Evolutionary conservation across 2,888 invertebrate genomes (phyloP).

Genomic region (Ceraclea dissimilis): DNA sequence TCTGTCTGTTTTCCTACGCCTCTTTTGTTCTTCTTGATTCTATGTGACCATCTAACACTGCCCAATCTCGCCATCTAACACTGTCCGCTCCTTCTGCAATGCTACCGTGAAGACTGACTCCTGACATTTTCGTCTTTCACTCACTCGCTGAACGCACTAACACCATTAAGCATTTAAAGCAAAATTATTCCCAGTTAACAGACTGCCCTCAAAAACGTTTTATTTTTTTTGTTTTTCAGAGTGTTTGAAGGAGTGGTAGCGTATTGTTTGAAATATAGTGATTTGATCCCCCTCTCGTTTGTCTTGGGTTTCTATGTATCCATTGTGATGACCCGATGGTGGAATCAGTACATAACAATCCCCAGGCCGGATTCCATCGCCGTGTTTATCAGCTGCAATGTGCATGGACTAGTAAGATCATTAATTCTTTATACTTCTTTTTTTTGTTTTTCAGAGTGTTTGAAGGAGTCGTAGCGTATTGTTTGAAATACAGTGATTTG

Average conservation of each 20-base stretch:
- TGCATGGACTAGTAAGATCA: constrained; percentile 63
- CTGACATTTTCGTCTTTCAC: too few species aligned
- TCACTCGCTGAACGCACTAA: too few species aligned
- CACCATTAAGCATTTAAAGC: too few species aligned
- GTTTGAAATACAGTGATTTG: constrained; percentile 76
- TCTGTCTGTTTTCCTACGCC: too few species aligned
- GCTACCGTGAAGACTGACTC: too few species aligned
- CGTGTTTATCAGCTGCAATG: constrained; percentile 77
- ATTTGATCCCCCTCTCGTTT: constrained; percentile 85
- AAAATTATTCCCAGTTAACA: too few species aligned
- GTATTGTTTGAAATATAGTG: constrained; percentile 81
- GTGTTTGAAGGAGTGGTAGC: constrained; percentile 73
- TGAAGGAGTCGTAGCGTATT: constrained; percentile 76
- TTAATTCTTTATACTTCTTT: constrained; percentile 3
- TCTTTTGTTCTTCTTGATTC: too few species aligned
- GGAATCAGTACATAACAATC: constrained; percentile 75
- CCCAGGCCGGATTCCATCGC: constrained; percentile 85
- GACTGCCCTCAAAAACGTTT: too few species aligned
- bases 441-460: constrained; percentile 53
- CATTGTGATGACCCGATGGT: constrained; percentile 89
- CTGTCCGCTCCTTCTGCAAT: too few species aligned
- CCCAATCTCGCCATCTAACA: too few species aligned
- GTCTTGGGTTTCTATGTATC: constrained; percentile 92
- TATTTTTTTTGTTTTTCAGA: constrained; percentile 44
- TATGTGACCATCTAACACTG: too few species aligned